These are phyloP conservation scores for Scatophagus argus DNA, from an alignment of 2,113 vertebrate species.

Conservation along the genomic window DNA sequence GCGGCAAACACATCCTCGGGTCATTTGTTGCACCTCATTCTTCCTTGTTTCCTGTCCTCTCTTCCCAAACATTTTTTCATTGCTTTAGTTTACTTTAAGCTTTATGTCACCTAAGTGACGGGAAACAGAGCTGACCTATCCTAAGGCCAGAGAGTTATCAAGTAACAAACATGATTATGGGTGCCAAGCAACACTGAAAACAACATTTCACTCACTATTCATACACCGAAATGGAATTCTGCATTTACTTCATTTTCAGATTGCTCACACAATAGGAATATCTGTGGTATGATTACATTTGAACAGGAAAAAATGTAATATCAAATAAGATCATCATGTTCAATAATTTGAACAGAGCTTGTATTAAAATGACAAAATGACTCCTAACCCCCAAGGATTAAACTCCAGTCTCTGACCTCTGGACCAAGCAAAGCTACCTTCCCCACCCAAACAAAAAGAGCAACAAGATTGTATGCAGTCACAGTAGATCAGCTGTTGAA, in stretches of 20 bases:
- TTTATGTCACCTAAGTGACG: not conserved
- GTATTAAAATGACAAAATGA: not conserved
- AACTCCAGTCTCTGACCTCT: not conserved
- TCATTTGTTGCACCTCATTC: not conserved
- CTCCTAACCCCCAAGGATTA: not conserved
- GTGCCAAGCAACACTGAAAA: conserved; percentile 2
- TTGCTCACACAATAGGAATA: not conserved
- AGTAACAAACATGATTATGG: conserved; percentile 10
- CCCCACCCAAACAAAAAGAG: not conserved
- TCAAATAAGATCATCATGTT: not conserved
- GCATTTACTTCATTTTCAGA: not conserved
- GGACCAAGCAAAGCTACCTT: not conserved
- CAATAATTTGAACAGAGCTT: not conserved
- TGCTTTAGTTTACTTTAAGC: not conserved
- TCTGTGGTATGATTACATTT: not conserved
- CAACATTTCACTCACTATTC: not conserved
- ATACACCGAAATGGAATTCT: not conserved
- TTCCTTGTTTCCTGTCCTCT: not conserved
- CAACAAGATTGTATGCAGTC: not conserved
- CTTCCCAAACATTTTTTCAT: not conserved
- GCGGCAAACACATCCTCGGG: not conserved
- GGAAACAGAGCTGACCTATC: conserved; percentile 3
- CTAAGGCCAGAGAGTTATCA: conserved; percentile 30
- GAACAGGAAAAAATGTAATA: not conserved
- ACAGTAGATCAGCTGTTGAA: not conserved